Conservation (phyloP, 2,888 invertebrate genomes). For the Perdita meconis region DNA sequence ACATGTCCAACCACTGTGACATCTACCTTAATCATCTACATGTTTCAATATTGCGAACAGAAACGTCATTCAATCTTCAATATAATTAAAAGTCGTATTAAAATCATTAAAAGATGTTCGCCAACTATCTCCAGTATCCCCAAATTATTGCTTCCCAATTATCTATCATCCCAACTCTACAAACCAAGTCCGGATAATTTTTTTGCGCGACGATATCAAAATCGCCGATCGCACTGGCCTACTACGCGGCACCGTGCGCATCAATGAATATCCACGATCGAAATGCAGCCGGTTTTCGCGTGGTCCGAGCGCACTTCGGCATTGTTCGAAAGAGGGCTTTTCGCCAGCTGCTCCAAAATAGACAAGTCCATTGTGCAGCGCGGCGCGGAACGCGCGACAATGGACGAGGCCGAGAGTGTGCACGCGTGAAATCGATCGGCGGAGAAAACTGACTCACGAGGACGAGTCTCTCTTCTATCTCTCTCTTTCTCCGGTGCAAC, state of each 20-base stretch:
- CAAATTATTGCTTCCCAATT: neutral
- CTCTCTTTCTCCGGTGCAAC: constrained; percentile 21
- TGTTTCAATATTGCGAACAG: no score
- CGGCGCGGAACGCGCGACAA: constrained; percentile 48
- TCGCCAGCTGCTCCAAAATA: constrained; percentile 68
- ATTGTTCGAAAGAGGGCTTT: constrained; percentile 49
- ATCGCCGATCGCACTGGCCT: neutral
- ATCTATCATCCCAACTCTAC: neutral
- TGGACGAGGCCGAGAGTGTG: constrained; percentile 24
- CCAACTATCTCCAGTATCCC: no score
- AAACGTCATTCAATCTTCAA: no score
- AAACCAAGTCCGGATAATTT: no score
- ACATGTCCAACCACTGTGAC: no score
- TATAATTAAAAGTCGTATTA: no score
- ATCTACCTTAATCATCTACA: no score
- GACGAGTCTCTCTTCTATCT: no score
- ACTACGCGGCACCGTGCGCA: neutral
- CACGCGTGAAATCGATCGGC: constrained; percentile 67
- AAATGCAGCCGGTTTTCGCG: constrained; percentile 38
- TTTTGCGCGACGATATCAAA: neutral
- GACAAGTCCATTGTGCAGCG: constrained; percentile 60
- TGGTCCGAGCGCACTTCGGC: neutral
- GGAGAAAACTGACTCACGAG: constrained; percentile 55
- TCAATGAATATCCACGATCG: constrained; percentile 18
- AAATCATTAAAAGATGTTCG: no score